Base-by-base conservation (phyloP, 1,140 invertebrate genomes). In the Papilio dardanus region DNA sequence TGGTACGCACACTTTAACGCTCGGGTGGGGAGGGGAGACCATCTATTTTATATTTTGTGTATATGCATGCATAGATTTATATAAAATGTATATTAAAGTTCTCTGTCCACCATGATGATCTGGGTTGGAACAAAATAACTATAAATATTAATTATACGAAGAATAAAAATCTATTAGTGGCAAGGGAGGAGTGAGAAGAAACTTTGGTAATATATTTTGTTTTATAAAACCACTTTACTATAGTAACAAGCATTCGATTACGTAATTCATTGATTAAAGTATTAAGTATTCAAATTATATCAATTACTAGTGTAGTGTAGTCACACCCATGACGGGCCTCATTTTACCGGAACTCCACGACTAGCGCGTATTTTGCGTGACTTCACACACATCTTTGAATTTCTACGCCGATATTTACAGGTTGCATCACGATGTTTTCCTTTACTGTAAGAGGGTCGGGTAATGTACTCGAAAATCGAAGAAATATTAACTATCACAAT, bases 1-100 rank as follows among this genome's bases (percentile, higher is more conserved):
- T 37, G 19, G 28, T 58, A 80, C 81, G 28, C 84, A 88, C 82
- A 86, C 79, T 78, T 58, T 54, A 19, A 7, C 8, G 58, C 30
- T 58, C 58, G 30, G 31, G 30, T 58, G 30, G n/a, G 16, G 42
- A 46, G 42, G 42, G 42, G n/a, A 46, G 42, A 46, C 31, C 71
- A 12, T 33, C 68, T 7, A 46, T 28, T 46, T 40, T 71, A 46
- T 71, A 71, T 71, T 50, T 50, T 71, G 12, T 71, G 21, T 71
- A 31, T 71, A 31, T 71, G 14, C 46, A 46, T 69, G 35, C 19
- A 50, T 62, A 62, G 19, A 3, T 54, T 24, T 54, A 28, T 46
- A 30, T 30, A 71, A 46, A 16, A n/a, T 71, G 37, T 71, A 71
- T 71, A 46, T 71, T 71, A 42, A 28, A 31, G 3, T 31, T 31